Evolutionary conservation across 37 sponge, comb jelly and placozoan genomes (phyloP).

Genomic region (Chondrilla cf. caribensis): DNA sequence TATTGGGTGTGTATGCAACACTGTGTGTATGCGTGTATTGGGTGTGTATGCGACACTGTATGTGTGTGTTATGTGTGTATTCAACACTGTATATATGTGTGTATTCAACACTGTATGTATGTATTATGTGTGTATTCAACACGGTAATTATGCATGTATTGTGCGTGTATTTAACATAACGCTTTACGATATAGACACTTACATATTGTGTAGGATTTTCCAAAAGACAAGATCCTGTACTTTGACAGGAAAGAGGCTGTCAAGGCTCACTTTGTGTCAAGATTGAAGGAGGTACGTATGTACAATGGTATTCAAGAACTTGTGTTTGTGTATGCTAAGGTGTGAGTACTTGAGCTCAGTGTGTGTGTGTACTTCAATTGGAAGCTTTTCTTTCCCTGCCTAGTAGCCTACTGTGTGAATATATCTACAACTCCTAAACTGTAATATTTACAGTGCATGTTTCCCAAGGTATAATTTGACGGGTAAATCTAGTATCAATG

Average conservation of each 20-base stretch:
- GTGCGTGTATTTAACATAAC: no score
- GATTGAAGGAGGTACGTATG: constrained; percentile 79
- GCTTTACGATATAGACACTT: not conserved
- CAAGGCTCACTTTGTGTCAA: constrained; percentile 74
- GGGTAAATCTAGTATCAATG: no score
- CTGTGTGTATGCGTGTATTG: not conserved
- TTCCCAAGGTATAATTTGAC: no score
- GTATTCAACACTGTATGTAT: no score
- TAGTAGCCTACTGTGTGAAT: no score
- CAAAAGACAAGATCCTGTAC: constrained; percentile 61
- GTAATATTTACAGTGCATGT: no score
- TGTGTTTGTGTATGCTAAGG: not conserved
- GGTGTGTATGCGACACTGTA: no score
- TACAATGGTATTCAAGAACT: not conserved
- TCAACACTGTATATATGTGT: no score
- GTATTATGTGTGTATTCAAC: no score
- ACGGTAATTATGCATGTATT: no score
- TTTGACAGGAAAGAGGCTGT: constrained; percentile 65
- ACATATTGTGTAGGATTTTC: constrained; percentile 59
- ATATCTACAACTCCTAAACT: no score
- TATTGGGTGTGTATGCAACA: not conserved
- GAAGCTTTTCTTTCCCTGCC: not conserved
- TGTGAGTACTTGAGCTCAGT: not conserved
- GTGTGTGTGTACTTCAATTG: not conserved
- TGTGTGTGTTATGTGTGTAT: no score